These are phyloP conservation scores for Zaprionus camerounensis DNA, from an alignment of 1,140 invertebrate genomes.

Conservation along the genomic window DNA sequence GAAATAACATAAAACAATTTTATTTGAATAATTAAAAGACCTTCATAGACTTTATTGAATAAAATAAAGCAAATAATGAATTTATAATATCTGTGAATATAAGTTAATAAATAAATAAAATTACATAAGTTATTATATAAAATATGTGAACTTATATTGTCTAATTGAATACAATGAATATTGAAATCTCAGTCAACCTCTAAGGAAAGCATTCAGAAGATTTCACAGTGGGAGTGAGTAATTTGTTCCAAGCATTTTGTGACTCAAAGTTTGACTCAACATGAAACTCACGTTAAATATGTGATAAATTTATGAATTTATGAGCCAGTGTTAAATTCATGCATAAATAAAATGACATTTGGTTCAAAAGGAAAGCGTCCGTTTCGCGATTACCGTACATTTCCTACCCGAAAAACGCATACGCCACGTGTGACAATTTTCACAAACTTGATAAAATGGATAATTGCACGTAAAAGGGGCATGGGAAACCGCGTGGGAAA, in stretches of 20 bases:
- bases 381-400: slow-evolving; percentile 1
- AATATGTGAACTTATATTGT: neutral
- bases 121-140: neutral
- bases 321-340: slow-evolving; percentile 1
- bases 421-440: slow-evolving; percentile 21
- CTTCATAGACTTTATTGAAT: neutral
- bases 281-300: neutral
- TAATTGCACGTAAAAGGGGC: slow-evolving; percentile 25
- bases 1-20: neutral
- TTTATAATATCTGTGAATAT: neutral
- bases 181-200: neutral
- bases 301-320: neutral
- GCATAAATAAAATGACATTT: slow-evolving; percentile 6
- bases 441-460: slow-evolving; percentile 17
- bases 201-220: neutral
- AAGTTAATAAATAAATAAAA: neutral
- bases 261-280: neutral
- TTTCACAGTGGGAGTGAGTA: neutral
- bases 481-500: neutral
- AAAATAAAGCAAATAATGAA: neutral
- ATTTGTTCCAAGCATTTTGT: too few relatives aligned
- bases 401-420: slow-evolving; percentile 14
- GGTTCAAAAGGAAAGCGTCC: neutral
- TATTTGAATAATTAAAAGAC: neutral
- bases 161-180: neutral